phyloP scores from a whole-genome alignment of 2,888 invertebrate species.

The Agrotis ipsilon region DNA sequence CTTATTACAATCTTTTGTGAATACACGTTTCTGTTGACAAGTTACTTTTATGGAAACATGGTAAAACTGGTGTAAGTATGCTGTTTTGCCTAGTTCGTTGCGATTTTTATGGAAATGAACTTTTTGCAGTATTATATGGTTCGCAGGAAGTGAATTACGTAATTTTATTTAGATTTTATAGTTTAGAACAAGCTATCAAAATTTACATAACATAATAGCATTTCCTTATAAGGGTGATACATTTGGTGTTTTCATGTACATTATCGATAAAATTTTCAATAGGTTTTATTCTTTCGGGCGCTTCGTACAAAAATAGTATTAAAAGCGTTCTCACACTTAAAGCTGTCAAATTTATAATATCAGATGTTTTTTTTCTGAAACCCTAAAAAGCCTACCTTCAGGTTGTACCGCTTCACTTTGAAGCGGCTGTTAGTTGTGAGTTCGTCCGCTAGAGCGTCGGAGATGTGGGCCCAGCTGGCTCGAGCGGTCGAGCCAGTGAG shows the following conservation, averaged over 20 bases:
- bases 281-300: neutral
- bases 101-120: constrained; percentile 26
- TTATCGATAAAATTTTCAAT: neutral
- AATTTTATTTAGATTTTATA: constrained; percentile 10
- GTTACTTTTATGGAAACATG: constrained; percentile 46
- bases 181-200: constrained; percentile 8
- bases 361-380: neutral
- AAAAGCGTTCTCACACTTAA: neutral
- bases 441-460: constrained; percentile 86
- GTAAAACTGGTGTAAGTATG: constrained; percentile 53
- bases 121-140: constrained; percentile 5
- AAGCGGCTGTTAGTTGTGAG: constrained; percentile 82
- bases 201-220: constrained; percentile 13
- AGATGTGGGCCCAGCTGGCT: constrained; percentile 84
- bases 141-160: constrained; percentile 29
- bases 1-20: constrained; percentile 64
- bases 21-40: constrained; percentile 51
- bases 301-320: neutral
- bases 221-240: neutral
- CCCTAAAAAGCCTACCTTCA: neutral
- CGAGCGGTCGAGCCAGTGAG: constrained; percentile 85
- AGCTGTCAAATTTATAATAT: no score
- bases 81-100: constrained; percentile 36
- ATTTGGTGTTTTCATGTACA: neutral
- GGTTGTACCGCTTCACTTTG: constrained; percentile 70